Evolutionary conservation across 2,113 vertebrate species (phyloP).

Genomic region (Hippocampus guttulatus): DNA sequence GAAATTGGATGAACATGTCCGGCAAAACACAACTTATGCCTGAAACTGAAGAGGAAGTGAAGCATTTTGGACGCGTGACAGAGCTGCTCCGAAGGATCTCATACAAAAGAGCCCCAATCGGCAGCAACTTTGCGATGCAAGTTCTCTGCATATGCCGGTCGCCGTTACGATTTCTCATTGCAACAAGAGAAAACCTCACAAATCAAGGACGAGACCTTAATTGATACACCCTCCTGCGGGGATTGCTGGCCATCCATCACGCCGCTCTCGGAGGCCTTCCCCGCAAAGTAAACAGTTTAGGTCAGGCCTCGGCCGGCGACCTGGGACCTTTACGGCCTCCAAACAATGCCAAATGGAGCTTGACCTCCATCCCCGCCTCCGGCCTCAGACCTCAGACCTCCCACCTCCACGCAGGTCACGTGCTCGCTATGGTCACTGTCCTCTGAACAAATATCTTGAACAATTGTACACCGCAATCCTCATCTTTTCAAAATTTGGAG

Average conservation of each 20-base stretch:
- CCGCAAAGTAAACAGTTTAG: background rate
- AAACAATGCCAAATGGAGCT: constrained; percentile 51
- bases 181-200: background rate
- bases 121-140: too few species aligned
- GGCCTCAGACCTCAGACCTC: constrained; percentile 38
- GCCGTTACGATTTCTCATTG: background rate
- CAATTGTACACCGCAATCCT: too few species aligned
- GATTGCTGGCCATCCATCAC: constrained; percentile 3
- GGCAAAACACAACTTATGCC: too few species aligned
- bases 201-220: background rate
- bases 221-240: background rate
- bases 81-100: too few species aligned
- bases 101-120: too few species aligned
- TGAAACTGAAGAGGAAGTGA: too few species aligned
- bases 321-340: constrained; percentile 21
- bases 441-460: too few species aligned
- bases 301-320: constrained; percentile 16
- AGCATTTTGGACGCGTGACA: too few species aligned
- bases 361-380: constrained; percentile 38
- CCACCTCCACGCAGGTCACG: constrained; percentile 38
- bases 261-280: background rate
- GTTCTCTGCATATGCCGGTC: too few species aligned
- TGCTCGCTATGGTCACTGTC: constrained; percentile 33
- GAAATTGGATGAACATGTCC: too few species aligned
- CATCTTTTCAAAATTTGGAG: too few species aligned